Base-by-base conservation (phyloP, 2,113 vertebrate species). In the Clarias gariepinus region DNA sequence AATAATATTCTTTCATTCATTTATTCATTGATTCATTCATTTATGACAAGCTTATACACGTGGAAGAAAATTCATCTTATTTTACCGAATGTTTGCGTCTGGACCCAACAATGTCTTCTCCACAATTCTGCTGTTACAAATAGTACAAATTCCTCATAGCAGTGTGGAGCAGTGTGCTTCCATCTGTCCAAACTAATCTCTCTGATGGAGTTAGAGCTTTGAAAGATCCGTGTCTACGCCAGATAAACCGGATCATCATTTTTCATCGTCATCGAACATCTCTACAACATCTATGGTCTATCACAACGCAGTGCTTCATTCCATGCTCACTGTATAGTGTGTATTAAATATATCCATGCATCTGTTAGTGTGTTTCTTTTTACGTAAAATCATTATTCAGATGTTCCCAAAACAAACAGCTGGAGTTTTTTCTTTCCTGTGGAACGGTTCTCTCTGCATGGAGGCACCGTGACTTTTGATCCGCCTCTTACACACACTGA, bases 111-210 rank as follows among this genome's bases (percentile, higher is more conserved):
- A 76, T 7, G 73, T 18, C 25, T 28, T 23, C 57, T 61, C 61
- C 57, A 80, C 10, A 3, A 36, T 28, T 19, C 78, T 13, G 10
- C 8, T 71, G 47, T 7, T 47, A 47, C 23, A 58, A 84, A 55
- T 69, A 63, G n/a, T 53, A 55, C 64, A 83, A 58, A 79, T 85
- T 85, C 74, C 84, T 85, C 74, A 85, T 85, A 18, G 84, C n/a
- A 12, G 76, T 85, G 84, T 47, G 33, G 7, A 85, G n/a, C 23
- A 77, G n/a, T 15, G 28, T 74, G 36, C 36, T 25, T 73, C 66
- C 68, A 74, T 53, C 25, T 68, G 81, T 8, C 36, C 81, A 82
- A 68, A 68, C 25, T n/a, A n/a, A 68, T 28, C 41, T 63, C 25
- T 11, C 28, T 80, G 63, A 55, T 19, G 81, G 63, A 82, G 41